phyloP scores from a whole-genome alignment of 2,888 invertebrate genomes.

The Agrenia bidenticulata region DNA sequence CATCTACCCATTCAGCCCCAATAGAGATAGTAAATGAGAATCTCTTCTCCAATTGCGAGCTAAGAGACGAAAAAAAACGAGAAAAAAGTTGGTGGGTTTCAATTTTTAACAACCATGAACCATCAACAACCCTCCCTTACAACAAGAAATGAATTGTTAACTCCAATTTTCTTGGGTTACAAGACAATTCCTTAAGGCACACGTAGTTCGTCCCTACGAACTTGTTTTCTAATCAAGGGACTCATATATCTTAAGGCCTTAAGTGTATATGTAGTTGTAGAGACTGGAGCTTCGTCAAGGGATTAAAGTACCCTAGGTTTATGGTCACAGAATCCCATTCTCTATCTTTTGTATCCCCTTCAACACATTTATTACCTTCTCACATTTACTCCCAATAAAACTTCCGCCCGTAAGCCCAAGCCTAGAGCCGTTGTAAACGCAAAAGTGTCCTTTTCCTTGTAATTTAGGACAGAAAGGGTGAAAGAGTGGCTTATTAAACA shows the following conservation, averaged over 20 bases:
- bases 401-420: slow-evolving; percentile 3
- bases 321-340: no score
- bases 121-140: neutral
- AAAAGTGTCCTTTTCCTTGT: slow-evolving; percentile 14
- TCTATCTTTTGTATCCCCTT: slow-evolving; percentile 14
- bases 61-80: neutral
- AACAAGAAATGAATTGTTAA: neutral
- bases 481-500: slow-evolving; percentile 8
- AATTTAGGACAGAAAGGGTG: neutral
- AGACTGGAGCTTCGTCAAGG: no score
- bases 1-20: no score
- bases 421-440: slow-evolving; percentile 8
- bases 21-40: no score
- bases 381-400: slow-evolving; percentile 13
- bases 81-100: neutral
- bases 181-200: no score
- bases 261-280: no score
- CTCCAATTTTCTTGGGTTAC: no score
- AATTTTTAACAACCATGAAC: slow-evolving; percentile 11
- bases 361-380: slow-evolving; percentile 15
- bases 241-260: no score
- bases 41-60: no score
- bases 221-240: no score
- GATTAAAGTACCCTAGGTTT: no score
- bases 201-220: no score